phyloP scores from a whole-genome alignment of 2,888 invertebrate genomes.

The Xestoiulus laeticollis region DNA sequence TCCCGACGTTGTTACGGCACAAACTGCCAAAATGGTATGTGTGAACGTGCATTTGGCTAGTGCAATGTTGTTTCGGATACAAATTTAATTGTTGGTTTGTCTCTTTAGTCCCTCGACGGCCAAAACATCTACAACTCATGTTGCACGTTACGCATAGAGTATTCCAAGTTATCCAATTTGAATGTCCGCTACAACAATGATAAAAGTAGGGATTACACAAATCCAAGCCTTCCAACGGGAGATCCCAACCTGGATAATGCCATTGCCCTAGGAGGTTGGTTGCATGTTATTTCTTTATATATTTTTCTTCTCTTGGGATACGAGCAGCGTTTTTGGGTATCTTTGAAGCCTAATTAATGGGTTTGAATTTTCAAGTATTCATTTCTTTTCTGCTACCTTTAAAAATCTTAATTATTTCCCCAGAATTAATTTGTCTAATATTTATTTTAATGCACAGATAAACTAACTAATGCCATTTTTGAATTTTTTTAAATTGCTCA shows the following conservation, averaged over 20 bases:
- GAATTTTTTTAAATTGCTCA: neutral
- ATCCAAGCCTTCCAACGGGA: slow-evolving; percentile 95
- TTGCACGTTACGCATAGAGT: slow-evolving; percentile 98
- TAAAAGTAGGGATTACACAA: slow-evolving; percentile 99
- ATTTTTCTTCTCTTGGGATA: neutral
- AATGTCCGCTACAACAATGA: slow-evolving; percentile 99
- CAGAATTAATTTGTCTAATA: neutral
- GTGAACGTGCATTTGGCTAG: neutral
- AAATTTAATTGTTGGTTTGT: neutral
- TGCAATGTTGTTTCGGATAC: neutral
- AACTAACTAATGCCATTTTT: neutral
- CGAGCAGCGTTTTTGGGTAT: neutral
- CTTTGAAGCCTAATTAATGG: neutral
- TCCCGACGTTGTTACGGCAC: slow-evolving; percentile 95
- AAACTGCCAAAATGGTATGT: slow-evolving; percentile 93
- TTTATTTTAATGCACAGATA: neutral
- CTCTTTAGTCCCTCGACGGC: slow-evolving; percentile 85
- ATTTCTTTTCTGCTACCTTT: neutral
- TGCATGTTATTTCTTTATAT: neutral
- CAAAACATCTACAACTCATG: slow-evolving; percentile 99
- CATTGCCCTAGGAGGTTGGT: slow-evolving; percentile 44
- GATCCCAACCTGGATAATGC: slow-evolving; percentile 70
- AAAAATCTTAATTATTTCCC: neutral
- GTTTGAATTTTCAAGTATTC: neutral
- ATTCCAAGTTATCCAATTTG: slow-evolving; percentile 96